Evolutionary conservation across 2,888 invertebrate species (phyloP).

Genomic region (Tinea trinotella): DNA sequence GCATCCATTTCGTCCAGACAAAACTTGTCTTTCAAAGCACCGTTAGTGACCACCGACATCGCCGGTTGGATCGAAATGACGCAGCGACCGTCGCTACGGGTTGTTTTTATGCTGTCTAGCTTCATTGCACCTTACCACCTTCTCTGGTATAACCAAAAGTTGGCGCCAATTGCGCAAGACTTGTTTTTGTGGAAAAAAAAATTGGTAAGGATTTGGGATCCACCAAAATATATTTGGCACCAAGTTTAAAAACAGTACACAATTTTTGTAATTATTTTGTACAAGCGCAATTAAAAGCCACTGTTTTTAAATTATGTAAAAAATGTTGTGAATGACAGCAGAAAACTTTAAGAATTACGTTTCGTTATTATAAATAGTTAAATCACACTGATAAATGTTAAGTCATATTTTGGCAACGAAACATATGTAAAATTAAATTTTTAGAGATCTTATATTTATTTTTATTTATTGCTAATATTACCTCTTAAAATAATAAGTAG

Average conservation of each 20-base stretch:
- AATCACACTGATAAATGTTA: no score
- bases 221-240: not conserved
- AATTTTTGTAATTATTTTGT: not conserved
- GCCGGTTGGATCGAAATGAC: constrained; percentile 60
- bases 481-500: no score
- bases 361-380: no score
- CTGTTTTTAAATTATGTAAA: constrained; percentile 7
- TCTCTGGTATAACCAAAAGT: constrained; percentile 7
- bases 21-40: constrained; percentile 59
- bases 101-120: constrained; percentile 54
- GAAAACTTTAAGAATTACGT: not conserved
- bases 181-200: not conserved
- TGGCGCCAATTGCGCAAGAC: constrained; percentile 12
- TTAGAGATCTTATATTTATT: no score
- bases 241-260: not conserved
- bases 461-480: no score
- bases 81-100: constrained; percentile 38
- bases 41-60: constrained; percentile 60
- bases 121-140: constrained; percentile 33
- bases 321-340: constrained; percentile 7
- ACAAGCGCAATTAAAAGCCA: not conserved
- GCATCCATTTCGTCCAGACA: constrained; percentile 85
- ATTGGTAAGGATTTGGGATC: not conserved
- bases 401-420: no score
- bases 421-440: no score